These are phyloP conservation scores for Gallirallus australis DNA, from an alignment of 2,797 vertebrate genomes.

Conservation along the genomic window DNA sequence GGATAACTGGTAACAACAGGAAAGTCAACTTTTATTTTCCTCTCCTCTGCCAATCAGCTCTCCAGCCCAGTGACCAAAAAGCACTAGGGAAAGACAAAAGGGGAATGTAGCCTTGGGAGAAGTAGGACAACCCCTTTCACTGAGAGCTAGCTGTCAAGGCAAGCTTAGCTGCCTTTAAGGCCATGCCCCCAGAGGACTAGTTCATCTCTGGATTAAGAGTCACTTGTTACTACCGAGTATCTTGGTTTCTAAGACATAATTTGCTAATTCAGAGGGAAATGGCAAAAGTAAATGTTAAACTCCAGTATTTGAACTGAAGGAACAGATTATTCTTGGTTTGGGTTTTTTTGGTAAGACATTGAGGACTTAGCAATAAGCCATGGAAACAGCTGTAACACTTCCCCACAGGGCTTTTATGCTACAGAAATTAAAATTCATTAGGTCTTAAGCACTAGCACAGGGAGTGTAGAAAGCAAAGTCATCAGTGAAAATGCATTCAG, in stretches of 20 bases:
- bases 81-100: not conserved
- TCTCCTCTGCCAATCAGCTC: not conserved
- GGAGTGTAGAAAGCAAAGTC: not conserved
- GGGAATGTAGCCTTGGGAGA: not conserved
- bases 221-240: not conserved
- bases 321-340: not conserved
- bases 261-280: not conserved
- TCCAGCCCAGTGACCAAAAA: not conserved
- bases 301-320: not conserved
- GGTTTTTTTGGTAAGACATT: not conserved
- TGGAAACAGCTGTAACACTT: not conserved
- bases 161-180: not conserved
- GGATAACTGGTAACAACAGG: not conserved
- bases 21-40: not conserved
- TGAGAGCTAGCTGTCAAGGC: not conserved
- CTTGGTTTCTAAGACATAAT: not conserved
- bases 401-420: not conserved
- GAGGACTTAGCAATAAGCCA: not conserved
- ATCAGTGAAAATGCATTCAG: not conserved
- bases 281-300: not conserved
- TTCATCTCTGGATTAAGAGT: not conserved
- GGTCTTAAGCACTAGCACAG: not conserved
- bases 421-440: slow-evolving; percentile 13
- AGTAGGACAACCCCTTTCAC: not conserved
- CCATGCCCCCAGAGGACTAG: not conserved